Conservation (phyloP, 2,113 vertebrate genomes). For the Sialia sialis region DNA sequence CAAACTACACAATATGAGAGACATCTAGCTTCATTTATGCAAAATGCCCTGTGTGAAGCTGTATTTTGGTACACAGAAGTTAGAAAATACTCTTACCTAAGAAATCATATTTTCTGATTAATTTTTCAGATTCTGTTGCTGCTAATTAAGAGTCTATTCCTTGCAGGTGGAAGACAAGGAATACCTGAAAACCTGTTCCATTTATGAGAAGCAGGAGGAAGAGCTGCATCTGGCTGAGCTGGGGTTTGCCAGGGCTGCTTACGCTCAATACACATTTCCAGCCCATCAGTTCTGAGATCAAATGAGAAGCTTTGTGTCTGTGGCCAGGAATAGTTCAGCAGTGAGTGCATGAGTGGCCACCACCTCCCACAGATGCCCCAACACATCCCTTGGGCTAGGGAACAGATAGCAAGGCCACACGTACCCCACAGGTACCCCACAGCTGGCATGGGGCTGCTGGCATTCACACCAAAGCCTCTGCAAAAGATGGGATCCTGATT, state of each 20-base stretch:
- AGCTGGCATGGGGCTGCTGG: neutral
- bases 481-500: neutral
- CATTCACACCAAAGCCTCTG: neutral
- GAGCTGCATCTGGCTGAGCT: neutral
- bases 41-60: neutral
- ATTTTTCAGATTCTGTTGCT: neutral
- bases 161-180: neutral
- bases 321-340: neutral
- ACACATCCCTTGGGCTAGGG: neutral
- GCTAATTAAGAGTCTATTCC: neutral
- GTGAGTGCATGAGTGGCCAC: neutral
- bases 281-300: neutral
- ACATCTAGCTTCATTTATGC: neutral
- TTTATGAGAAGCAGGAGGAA: neutral
- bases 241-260: neutral
- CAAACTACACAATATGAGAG: neutral
- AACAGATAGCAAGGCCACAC: neutral
- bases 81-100: neutral
- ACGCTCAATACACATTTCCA: neutral
- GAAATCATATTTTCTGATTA: neutral
- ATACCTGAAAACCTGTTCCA: neutral
- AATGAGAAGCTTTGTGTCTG: neutral
- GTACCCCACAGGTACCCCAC: neutral
- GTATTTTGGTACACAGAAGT: neutral
- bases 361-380: neutral